Conservation (phyloP, 2,113 vertebrate genomes). For the Pelobates fuscus region DNA sequence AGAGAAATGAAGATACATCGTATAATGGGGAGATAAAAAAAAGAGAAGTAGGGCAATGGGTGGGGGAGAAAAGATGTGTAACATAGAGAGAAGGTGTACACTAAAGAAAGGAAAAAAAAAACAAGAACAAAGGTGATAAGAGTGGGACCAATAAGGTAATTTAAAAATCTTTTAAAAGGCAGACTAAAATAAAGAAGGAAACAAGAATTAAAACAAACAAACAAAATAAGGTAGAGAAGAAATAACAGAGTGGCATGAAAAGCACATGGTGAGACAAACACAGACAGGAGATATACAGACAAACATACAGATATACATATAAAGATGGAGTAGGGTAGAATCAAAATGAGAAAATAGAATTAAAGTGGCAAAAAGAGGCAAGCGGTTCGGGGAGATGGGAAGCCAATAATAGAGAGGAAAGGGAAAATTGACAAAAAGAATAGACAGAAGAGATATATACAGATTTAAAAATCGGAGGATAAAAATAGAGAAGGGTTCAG, state of each 20-base stretch:
- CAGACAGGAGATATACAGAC: not conserved
- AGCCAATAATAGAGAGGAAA: no score
- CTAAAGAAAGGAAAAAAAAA: not conserved
- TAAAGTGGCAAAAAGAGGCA: not conserved
- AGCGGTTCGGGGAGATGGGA: not conserved
- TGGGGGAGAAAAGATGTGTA: not conserved
- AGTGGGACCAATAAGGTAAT: no score
- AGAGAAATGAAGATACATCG: not conserved
- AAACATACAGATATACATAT: not conserved
- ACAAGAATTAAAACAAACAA: not conserved
- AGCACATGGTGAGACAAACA: not conserved
- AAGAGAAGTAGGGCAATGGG: no score
- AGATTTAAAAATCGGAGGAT: not conserved
- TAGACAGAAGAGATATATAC: no score
- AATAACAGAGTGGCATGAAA: not conserved
- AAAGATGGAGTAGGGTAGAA: not conserved
- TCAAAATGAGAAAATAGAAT: no score
- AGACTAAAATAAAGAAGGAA: not conserved
- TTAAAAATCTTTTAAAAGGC: no score
- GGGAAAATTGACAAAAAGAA: not conserved
- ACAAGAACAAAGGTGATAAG: not conserved
- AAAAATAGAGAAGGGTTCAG: not conserved
- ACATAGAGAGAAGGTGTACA: not conserved
- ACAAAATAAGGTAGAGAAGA: not conserved
- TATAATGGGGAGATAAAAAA: not conserved